Percentiles rank a stretch among this genome's conserved stretches.
Conservation (phyloP, 2,888 invertebrate species). For the Drosophila demipolita region DNA sequence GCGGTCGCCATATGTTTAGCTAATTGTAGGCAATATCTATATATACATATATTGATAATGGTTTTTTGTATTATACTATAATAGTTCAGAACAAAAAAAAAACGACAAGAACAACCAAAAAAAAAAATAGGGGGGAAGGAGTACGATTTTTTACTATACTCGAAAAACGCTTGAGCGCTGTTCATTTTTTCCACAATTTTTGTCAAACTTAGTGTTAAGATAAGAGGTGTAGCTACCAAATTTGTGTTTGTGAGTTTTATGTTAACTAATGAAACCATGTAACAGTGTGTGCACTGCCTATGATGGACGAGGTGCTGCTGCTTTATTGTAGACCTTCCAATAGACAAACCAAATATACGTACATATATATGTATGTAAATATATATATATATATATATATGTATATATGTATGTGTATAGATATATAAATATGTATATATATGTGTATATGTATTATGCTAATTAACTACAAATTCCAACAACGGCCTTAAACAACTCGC, state of each 20-base stretch:
- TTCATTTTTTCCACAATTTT: conserved; percentile 59
- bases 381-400: conserved; percentile 9
- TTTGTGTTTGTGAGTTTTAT: conserved; percentile 52
- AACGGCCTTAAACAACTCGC: conserved; percentile 70
- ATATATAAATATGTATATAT: conserved; percentile 16
- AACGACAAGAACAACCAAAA: not conserved
- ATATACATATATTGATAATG: conserved; percentile 50
- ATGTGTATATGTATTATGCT: conserved; percentile 31
- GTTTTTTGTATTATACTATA: conserved; percentile 65
- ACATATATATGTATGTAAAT: conserved; percentile 14
- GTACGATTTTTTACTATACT: conserved; percentile 52
- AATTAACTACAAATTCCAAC: conserved; percentile 70
- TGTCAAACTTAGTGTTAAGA: conserved; percentile 62
- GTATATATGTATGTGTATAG: not conserved
- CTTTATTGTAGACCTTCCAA: conserved; percentile 73
- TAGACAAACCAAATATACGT: conserved; percentile 52
- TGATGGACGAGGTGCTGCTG: conserved; percentile 42
- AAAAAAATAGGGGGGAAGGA: not conserved
- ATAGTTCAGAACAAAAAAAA: conserved; percentile 9
- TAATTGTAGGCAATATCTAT: conserved; percentile 41
- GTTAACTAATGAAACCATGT: conserved; percentile 47
- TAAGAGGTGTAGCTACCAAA: conserved; percentile 14
- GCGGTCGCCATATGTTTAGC: conserved; percentile 46
- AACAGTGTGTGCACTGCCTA: conserved; percentile 72
- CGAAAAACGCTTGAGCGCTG: conserved; percentile 63